These are phyloP conservation scores for Nettapus auritus DNA, from an alignment of 2,113 vertebrate species.

Conservation along the genomic window DNA sequence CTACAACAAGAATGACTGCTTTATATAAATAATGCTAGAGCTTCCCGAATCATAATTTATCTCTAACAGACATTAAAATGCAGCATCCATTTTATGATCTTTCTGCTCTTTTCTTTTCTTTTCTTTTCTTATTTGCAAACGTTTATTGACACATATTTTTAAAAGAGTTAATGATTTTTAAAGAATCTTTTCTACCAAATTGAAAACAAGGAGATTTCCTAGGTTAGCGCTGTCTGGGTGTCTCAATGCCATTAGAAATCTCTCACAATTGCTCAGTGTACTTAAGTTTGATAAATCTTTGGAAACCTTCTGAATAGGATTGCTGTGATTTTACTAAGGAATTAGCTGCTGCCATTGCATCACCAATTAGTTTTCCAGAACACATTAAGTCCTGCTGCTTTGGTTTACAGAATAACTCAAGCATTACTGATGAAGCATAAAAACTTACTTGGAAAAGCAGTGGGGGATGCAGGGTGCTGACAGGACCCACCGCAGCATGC, in stretches of 20 bases:
- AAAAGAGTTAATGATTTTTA: constrained; percentile 62
- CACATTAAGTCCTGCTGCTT: constrained; percentile 91
- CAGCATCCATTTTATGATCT: neutral
- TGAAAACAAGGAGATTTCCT: constrained; percentile 71
- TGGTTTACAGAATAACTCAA: constrained; percentile 89
- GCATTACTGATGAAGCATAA: constrained; percentile 94
- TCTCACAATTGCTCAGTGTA: constrained; percentile 79
- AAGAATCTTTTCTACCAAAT: constrained; percentile 58
- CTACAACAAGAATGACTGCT: neutral
- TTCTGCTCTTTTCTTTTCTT: constrained; percentile 25
- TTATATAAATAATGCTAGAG: neutral
- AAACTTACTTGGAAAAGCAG: constrained; percentile 95
- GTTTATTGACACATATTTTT: constrained; percentile 51
- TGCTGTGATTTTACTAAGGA: constrained; percentile 88
- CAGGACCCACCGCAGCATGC: constrained; percentile 91
- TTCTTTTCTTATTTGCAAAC: constrained; percentile 53
- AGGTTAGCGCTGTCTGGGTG: constrained; percentile 45
- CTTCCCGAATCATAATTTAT: constrained; percentile 26
- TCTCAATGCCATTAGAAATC: constrained; percentile 73
- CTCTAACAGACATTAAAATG: constrained; percentile 24
- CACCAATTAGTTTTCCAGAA: constrained; percentile 92
- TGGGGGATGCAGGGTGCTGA: constrained; percentile 83
- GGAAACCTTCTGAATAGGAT: constrained; percentile 84
- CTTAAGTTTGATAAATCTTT: constrained; percentile 83
- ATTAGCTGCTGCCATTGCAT: constrained; percentile 92